Evolutionary conservation across 2,888 invertebrate species (phyloP).

Genomic region (Himalopsyche anomala): DNA sequence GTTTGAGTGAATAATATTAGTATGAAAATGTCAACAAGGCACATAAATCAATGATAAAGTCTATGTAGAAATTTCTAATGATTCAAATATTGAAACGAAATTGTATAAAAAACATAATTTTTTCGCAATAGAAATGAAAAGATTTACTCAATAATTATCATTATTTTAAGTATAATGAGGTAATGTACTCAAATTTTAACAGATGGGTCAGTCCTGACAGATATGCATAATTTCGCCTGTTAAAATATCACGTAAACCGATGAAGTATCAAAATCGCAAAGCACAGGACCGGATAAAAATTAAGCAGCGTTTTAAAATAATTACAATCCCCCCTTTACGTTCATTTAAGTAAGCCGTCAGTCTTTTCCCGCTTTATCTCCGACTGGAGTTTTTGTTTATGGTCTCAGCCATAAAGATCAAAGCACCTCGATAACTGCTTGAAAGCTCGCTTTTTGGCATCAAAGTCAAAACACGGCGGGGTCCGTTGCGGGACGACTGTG

Average conservation of each 20-base stretch:
- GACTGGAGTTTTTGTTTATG: slow-evolving; percentile 24
- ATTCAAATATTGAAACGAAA: too few relatives aligned
- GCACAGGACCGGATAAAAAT: slow-evolving; percentile 28
- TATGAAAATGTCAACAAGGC: too few relatives aligned
- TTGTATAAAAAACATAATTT: too few relatives aligned
- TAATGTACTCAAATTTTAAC: too few relatives aligned
- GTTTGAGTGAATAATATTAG: too few relatives aligned
- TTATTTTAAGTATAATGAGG: too few relatives aligned
- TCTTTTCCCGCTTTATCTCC: slow-evolving; percentile 27
- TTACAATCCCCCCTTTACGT: slow-evolving; percentile 17
- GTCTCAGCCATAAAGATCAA: slow-evolving; percentile 20
- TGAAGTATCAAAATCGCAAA: slow-evolving; percentile 17
- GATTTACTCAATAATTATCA: too few relatives aligned
- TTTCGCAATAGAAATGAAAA: too few relatives aligned
- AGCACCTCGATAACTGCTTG: slow-evolving; percentile 24
- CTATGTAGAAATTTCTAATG: too few relatives aligned
- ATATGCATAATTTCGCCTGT: background rate
- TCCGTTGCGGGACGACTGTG: background rate
- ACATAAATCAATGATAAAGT: too few relatives aligned
- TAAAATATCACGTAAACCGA: background rate
- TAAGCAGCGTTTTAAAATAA: slow-evolving; percentile 26
- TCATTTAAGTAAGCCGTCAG: slow-evolving; percentile 20
- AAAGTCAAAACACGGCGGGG: slow-evolving; percentile 21
- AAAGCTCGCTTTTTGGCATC: slow-evolving; percentile 30
- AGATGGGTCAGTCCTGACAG: background rate